A percentile compares a stretch with the other conserved stretches of the same genome.
These are phyloP conservation scores for Acanthisitta chloris DNA, from an alignment of 2,113 vertebrate species.

Conservation along the genomic window DNA sequence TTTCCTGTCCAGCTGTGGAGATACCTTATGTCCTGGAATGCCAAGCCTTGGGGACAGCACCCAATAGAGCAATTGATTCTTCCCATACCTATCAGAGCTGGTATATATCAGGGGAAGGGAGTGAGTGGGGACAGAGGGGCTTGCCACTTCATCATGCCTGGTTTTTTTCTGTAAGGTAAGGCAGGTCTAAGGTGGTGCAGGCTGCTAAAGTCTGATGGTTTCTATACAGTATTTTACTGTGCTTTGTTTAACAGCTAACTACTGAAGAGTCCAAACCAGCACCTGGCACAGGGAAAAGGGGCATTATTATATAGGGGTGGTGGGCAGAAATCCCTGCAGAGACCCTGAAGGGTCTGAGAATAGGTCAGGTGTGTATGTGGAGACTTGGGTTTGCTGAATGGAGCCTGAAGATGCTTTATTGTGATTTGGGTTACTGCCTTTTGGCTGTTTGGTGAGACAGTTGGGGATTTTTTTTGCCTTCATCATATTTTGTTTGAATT, in stretches of 20 bases:
- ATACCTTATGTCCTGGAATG: slow-evolving; percentile 32
- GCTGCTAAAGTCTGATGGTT: too few relatives aligned
- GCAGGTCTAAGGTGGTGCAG: background rate
- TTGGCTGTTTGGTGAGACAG: background rate
- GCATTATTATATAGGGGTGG: too few relatives aligned
- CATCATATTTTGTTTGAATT: background rate
- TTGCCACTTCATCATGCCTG: background rate
- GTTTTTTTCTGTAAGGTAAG: background rate
- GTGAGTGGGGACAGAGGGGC: background rate
- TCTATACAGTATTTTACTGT: background rate
- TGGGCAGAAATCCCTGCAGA: background rate
- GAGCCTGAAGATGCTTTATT: background rate
- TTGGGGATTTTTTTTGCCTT: background rate
- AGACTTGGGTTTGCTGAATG: background rate
- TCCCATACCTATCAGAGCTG: background rate
- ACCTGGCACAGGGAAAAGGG: background rate
- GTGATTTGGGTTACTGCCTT: background rate
- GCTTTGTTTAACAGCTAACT: background rate
- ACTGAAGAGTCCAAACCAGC: background rate
- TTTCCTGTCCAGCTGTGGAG: background rate
- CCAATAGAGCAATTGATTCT: background rate
- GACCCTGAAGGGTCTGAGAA: background rate
- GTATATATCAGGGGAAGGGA: background rate
- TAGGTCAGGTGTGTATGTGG: background rate
- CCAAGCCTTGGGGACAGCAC: background rate